Evolutionary conservation across 2,888 invertebrate genomes (phyloP).

Genomic region (Latrodectus elegans): DNA sequence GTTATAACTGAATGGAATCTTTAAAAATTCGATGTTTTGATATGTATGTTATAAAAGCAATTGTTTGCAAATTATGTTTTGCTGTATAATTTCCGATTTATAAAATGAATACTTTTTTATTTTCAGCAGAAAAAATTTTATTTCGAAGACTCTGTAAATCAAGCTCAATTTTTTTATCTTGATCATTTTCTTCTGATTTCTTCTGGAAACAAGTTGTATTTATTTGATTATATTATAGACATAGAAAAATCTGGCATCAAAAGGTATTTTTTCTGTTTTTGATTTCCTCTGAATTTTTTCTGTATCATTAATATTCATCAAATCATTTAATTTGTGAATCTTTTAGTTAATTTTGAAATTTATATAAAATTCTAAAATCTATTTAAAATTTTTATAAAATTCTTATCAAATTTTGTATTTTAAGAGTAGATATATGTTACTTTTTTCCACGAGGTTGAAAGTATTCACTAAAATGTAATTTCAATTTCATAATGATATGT

Average conservation of each 20-base stretch:
- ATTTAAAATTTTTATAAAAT: no score
- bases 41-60: not conserved
- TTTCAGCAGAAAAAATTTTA: constrained; percentile 14
- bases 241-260: constrained; percentile 31
- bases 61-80: not conserved
- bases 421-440: no score
- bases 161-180: constrained; percentile 55
- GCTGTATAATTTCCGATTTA: not conserved
- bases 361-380: no score
- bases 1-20: no score
- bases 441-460: no score
- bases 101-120: not conserved
- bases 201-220: constrained; percentile 32
- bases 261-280: constrained; percentile 21
- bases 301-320: no score
- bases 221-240: constrained; percentile 42
- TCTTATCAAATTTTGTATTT: no score
- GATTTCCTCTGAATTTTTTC: no score
- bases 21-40: no score
- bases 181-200: constrained; percentile 39
- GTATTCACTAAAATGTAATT: no score
- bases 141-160: constrained; percentile 36
- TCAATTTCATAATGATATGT: not conserved
- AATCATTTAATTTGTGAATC: no score
- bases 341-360: no score